Percentiles rank a stretch among this genome's conserved stretches.
These are phyloP conservation scores for Cebus imitator DNA, from an alignment of 2,113 vertebrate species.

Conservation along the genomic window DNA sequence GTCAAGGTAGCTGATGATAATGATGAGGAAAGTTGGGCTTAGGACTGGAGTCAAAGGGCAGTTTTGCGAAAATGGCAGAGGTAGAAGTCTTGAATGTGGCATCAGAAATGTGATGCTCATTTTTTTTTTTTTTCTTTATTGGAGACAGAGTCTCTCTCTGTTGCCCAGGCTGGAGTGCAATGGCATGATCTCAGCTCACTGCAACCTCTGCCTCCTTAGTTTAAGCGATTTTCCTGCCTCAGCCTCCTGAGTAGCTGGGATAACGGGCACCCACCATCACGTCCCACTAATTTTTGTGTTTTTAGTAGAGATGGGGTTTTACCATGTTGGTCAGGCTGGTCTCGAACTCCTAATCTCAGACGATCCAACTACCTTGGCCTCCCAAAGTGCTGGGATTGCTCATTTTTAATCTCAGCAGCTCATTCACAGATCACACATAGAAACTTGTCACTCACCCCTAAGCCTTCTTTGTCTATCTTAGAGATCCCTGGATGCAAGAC, in stretches of 20 bases:
- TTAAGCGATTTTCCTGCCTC: neutral
- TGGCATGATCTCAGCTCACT: neutral
- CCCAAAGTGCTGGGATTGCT: neutral
- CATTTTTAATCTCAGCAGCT: neutral
- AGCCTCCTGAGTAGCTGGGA: neutral
- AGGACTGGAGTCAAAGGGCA: neutral
- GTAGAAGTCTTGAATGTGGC: neutral
- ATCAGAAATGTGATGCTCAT: neutral
- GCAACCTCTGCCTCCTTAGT: neutral
- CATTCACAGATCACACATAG: neutral
- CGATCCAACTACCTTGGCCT: neutral
- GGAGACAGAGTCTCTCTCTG: neutral
- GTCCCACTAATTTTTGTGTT: neutral
- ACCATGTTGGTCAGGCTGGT: neutral
- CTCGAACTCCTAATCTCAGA: neutral
- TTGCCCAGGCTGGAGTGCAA: neutral
- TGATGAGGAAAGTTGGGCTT: neutral
- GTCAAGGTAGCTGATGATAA: neutral
- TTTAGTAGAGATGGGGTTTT: neutral
- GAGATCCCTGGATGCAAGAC: neutral
- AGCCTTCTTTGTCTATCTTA: neutral
- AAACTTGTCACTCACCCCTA: neutral
- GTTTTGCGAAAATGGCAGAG: neutral
- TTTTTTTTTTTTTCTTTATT: neutral
- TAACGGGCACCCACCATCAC: neutral